Evolutionary conservation across 2,113 vertebrate species (phyloP).

Genomic region (Phrynosoma platyrhinos): DNA sequence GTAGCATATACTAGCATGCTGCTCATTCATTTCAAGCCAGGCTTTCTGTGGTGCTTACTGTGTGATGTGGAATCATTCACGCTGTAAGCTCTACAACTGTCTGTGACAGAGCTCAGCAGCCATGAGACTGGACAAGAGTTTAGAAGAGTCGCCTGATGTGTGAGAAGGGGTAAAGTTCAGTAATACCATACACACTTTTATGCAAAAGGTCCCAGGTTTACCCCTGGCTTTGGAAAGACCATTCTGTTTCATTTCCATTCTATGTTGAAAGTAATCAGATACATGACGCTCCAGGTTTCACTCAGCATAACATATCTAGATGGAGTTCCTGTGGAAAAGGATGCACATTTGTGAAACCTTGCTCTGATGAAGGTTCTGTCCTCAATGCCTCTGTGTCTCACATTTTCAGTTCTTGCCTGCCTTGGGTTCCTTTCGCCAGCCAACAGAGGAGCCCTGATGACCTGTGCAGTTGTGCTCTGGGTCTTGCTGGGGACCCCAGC

Average conservation of each 20-base stretch:
- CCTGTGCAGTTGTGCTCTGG: slow-evolving; percentile 89
- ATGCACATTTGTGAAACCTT: too few relatives aligned
- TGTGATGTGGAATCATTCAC: neutral
- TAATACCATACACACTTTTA: neutral
- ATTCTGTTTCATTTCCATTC: too few relatives aligned
- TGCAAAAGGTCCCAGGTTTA: neutral
- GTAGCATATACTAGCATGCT: neutral
- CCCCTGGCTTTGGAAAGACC: too few relatives aligned
- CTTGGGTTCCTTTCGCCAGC: slow-evolving; percentile 88
- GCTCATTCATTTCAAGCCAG: neutral
- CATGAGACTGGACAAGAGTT: neutral
- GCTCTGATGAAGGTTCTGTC: neutral
- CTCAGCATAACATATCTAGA: too few relatives aligned
- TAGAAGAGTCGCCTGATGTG: too few relatives aligned
- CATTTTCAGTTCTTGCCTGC: slow-evolving; percentile 81
- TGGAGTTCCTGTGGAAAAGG: neutral
- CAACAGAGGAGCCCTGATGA: slow-evolving; percentile 90
- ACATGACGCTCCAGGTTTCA: too few relatives aligned
- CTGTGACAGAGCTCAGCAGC: neutral
- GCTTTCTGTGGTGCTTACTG: neutral
- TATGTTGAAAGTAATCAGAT: too few relatives aligned
- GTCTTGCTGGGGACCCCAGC: slow-evolving; percentile 85
- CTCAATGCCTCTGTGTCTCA: too few relatives aligned
- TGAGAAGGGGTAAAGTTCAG: too few relatives aligned
- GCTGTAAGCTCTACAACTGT: neutral